Base-by-base conservation (phyloP, 2,888 invertebrate species). In the Anarsia innoxiella region DNA sequence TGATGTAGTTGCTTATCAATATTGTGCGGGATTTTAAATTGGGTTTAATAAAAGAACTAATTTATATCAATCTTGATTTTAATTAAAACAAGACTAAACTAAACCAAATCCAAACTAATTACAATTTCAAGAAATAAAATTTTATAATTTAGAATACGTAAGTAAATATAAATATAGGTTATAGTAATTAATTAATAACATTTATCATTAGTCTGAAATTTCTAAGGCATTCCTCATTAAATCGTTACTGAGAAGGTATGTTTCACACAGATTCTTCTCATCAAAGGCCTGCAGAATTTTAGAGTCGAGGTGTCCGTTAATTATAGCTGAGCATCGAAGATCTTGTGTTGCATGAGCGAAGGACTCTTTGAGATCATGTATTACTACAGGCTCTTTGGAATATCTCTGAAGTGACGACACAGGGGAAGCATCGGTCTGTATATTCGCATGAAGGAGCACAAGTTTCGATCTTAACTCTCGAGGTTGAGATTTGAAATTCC, bases 261-360 rank as follows among this genome's bases (percentile, higher is more conserved):
- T 55, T n/a, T 68, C 63, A 31, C 74, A 74, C 1, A 63, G 46
- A 29, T 70, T 70, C 28, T 42, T 60, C 2, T 50, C 51, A 3
- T 66, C 46, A 30, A 63, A 76, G 0, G 27, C 45, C 9, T 62
- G 42, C 3, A 65, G 6, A 2, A 68, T 36, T 0, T 60, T 52
- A 0, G 42, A 40, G 2, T 59, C 56, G 0, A 75, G 51, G 26
- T 68, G 48, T 1, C 48, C 44, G 42, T 77, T 75, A 5, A 75
- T 49, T 12, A 68, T 53, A 4, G 60, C 50, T 1, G 67, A 41
- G 30, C 60, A 66, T 2, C 56, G 53, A 3, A 69, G 35, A 39
- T 72, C 69, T 3, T 50, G 37, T 0, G 58, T 37, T 2, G 56
- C 51, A 12, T 45, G 39, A 0, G 54, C 48, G 2, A 70, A 46